A percentile compares a stretch with the other conserved stretches of the same genome.
These are phyloP conservation scores for Helicoverpa armigera DNA, from an alignment of 1,140 invertebrate species.

Conservation along the genomic window DNA sequence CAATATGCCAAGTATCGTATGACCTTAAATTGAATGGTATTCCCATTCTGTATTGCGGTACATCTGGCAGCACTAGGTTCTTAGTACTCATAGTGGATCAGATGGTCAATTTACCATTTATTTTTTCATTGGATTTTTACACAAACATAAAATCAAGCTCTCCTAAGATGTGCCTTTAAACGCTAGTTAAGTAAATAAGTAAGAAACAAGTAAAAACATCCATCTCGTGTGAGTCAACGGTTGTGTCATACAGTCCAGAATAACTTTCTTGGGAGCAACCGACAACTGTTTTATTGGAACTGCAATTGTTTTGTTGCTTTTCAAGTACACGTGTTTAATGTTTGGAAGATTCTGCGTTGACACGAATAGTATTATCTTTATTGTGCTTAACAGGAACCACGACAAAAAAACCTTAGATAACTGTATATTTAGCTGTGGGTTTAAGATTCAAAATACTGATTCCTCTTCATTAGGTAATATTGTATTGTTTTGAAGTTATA, in stretches of 20 bases:
- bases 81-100: constrained; percentile 10
- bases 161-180: too few relatives aligned
- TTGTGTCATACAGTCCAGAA: constrained; percentile 44
- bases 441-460: too few relatives aligned
- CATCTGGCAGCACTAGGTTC: not conserved
- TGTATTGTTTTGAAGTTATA: not conserved
- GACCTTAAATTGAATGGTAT: not conserved
- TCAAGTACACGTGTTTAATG: constrained; percentile 20
- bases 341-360: constrained; percentile 16
- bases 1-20: too few relatives aligned
- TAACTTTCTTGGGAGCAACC: constrained; percentile 34
- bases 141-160: not conserved
- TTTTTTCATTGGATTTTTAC: not conserved
- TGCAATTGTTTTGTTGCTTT: constrained; percentile 8
- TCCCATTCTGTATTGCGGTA: not conserved
- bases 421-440: too few relatives aligned
- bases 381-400: too few relatives aligned
- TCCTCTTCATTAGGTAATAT: too few relatives aligned
- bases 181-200: constrained; percentile 8
- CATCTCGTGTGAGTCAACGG: constrained; percentile 32
- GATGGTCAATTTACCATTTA: not conserved
- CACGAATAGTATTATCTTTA: too few relatives aligned
- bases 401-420: too few relatives aligned
- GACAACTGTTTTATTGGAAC: constrained; percentile 1
- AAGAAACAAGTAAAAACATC: constrained; percentile 21